Base-by-base conservation (phyloP, 2,797 vertebrate genomes). In the Pseudocheirus occidentalis region DNA sequence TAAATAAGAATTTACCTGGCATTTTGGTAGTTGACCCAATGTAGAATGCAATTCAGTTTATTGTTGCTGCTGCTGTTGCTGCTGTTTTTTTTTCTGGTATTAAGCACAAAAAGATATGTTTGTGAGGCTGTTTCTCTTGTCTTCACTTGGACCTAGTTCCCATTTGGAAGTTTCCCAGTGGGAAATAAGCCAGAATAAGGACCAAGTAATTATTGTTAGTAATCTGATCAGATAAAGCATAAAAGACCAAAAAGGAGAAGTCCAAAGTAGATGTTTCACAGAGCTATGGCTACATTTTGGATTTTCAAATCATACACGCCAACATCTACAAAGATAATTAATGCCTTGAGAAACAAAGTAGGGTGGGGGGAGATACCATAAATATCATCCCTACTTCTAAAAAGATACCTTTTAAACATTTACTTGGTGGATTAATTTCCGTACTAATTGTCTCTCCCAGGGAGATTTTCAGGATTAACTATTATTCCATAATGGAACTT, bases 311-410 rank as follows among this genome's bases (percentile, higher is more conserved):
- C 55, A 90, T 21, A 21, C 50, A 58, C 40, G 16, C 21, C 90
- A 56, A 40, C 92, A 56, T 93, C 96, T 66, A 92, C 7, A 94
- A 92, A 95, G 55, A 90, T 13, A 73, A 28, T 66, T 13, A 73
- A 28, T 66, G 28, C 55, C 31, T 53, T 62, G 92, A 87, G 27
- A 58, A 90, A 21, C 28, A 58, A 94, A 91, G 57, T 10, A 28
- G 34, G 66, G 16, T 21, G 66, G 7, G 9, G n/a, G 18, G 91
- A 57, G 56, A 58, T 54, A 18, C 31, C 3, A 29, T 24, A 95
- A 92, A 89, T 87, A 1, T 92, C n/a, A 40, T 95, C 58, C 66
- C 53, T 93, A 55, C 3, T 91, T 96, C 90, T 28, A 2, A 54
- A 93, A 95, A 81, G 92, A 52, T 55, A 31, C 18, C 7, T n/a